phyloP scores from a whole-genome alignment of 2,888 invertebrate genomes.

The Drosophila limbata region DNA sequence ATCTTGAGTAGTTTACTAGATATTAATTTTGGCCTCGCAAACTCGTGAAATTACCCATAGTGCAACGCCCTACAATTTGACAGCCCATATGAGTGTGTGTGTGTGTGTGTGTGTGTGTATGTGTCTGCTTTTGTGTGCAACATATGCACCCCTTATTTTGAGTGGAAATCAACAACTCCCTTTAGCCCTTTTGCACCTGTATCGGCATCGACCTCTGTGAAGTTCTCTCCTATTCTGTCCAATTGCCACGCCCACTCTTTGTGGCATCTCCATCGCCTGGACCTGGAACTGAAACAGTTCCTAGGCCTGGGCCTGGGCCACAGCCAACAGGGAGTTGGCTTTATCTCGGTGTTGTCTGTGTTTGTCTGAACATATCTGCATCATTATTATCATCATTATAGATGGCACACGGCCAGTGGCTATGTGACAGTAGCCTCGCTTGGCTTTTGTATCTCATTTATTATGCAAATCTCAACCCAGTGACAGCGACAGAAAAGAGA shows the following conservation, averaged over 20 bases:
- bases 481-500: constrained; percentile 4
- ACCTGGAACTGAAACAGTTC: too few species aligned
- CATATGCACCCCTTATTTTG: constrained; percentile 54
- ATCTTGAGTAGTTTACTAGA: too few species aligned
- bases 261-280: not conserved
- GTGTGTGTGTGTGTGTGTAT: constrained; percentile 7
- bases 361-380: constrained; percentile 62
- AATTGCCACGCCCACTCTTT: not conserved
- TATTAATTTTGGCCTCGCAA: too few species aligned
- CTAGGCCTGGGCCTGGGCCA: too few species aligned
- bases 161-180: constrained; percentile 52
- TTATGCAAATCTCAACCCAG: constrained; percentile 71
- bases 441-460: constrained; percentile 79
- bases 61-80: constrained; percentile 10
- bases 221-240: not conserved
- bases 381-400: constrained; percentile 78
- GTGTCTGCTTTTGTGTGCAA: constrained; percentile 13
- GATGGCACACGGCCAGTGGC: constrained; percentile 73
- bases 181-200: constrained; percentile 60
- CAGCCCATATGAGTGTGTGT: constrained; percentile 5
- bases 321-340: constrained; percentile 24
- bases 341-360: constrained; percentile 34
- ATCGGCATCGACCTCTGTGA: constrained; percentile 1
- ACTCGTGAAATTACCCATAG: too few species aligned
- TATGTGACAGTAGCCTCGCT: constrained; percentile 76